These are phyloP conservation scores for Lagorchestes hirsutus DNA, from an alignment of 2,797 vertebrate species.

Conservation along the genomic window DNA sequence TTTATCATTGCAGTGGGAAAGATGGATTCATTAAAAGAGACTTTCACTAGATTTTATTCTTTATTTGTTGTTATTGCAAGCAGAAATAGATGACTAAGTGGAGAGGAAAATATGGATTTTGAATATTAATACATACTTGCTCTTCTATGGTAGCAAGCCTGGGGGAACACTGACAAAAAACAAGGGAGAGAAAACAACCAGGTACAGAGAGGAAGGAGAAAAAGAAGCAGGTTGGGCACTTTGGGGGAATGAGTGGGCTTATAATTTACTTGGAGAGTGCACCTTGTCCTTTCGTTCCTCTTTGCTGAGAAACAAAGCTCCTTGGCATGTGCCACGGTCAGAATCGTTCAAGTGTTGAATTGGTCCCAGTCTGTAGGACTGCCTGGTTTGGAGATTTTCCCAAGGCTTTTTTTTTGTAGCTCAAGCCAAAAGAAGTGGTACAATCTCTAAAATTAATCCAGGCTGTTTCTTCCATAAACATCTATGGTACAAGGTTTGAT, in stretches of 20 bases:
- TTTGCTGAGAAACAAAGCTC: neutral
- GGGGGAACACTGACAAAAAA: neutral
- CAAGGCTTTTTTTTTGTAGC: neutral
- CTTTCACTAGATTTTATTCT: slow-evolving; percentile 35
- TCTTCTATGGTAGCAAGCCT: slow-evolving; percentile 15
- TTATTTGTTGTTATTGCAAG: slow-evolving; percentile 41
- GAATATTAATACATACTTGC: slow-evolving; percentile 25
- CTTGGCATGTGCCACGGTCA: neutral
- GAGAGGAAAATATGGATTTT: slow-evolving; percentile 34
- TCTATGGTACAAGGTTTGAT: neutral
- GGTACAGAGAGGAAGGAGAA: slow-evolving; percentile 13
- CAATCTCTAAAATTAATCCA: neutral
- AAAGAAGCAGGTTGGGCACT: neutral
- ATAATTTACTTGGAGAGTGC: neutral
- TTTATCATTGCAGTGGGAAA: slow-evolving; percentile 51
- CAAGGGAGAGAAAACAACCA: neutral
- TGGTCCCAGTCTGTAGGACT: neutral
- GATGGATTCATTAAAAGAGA: slow-evolving; percentile 67
- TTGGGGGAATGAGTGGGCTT: neutral
- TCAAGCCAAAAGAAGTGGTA: neutral
- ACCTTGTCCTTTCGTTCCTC: neutral
- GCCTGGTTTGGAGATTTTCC: neutral
- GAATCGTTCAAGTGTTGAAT: neutral
- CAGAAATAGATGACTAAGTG: slow-evolving; percentile 15
- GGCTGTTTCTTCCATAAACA: neutral